Conservation (phyloP, 1,140 invertebrate species). For the Drosophila carrolli region DNA sequence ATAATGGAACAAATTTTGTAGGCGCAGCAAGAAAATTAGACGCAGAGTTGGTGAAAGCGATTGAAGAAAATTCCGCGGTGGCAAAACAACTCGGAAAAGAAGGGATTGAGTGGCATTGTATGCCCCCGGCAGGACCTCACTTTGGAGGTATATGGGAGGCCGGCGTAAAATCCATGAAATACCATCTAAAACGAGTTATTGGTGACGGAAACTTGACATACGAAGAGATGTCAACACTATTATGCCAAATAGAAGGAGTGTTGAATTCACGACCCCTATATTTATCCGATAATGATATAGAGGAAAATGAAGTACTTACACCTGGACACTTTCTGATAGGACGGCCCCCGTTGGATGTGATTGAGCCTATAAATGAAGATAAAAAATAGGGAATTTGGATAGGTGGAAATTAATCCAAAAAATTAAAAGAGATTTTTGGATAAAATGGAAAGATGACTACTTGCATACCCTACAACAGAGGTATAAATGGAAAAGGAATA, state of each 20-base stretch:
- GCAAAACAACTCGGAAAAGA: not conserved
- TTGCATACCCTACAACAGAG: too few species aligned
- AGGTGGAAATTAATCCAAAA: too few species aligned
- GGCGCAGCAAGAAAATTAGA: not conserved
- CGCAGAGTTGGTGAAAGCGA: not conserved
- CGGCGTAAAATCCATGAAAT: constrained; percentile 16
- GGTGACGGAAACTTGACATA: too few species aligned
- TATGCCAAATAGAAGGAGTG: too few species aligned
- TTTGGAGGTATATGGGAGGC: constrained; percentile 5
- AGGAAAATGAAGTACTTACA: not conserved
- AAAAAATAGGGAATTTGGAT: too few species aligned
- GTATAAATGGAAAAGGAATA: too few species aligned
- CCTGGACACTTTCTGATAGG: constrained; percentile 6
- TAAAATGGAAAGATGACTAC: too few species aligned
- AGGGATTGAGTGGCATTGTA: constrained; percentile 12
- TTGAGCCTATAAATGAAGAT: constrained; percentile 1
- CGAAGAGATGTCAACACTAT: too few species aligned
- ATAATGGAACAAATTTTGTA: constrained; percentile 5
- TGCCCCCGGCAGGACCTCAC: not conserved
- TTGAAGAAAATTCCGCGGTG: not conserved
- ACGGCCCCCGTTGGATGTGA: not conserved
- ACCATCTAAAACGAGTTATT: too few species aligned
- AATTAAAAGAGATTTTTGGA: too few species aligned
- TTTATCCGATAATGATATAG: not conserved
- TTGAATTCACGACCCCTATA: too few species aligned